These are phyloP conservation scores for Xestia xanthographa DNA, from an alignment of 2,888 invertebrate genomes.

Conservation along the genomic window DNA sequence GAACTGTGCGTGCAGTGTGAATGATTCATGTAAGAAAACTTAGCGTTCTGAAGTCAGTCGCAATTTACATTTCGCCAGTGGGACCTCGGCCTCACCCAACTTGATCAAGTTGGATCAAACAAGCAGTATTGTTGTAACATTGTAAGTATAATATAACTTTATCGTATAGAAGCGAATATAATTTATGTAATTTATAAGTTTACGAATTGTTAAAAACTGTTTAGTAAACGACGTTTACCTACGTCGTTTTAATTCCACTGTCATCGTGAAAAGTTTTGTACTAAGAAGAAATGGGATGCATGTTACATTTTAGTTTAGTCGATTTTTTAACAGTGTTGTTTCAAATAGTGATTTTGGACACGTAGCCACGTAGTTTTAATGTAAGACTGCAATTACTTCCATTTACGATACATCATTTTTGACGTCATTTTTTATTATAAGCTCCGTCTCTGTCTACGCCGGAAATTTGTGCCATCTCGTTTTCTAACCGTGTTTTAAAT, in stretches of 20 bases:
- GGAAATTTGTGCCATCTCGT: conserved; percentile 64
- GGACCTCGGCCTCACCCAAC: conserved; percentile 26
- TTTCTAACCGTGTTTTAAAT: conserved; percentile 44
- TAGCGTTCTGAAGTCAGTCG: neutral
- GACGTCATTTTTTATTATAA: conserved; percentile 30
- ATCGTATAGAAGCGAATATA: conserved; percentile 68
- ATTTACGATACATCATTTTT: conserved; percentile 32
- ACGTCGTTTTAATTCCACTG: conserved; percentile 33
- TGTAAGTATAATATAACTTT: conserved; percentile 70
- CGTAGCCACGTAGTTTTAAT: conserved; percentile 49
- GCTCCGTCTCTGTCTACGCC: conserved; percentile 30
- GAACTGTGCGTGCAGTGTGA: neutral
- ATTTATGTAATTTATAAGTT: conserved; percentile 82
- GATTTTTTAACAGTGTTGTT: conserved; percentile 34
- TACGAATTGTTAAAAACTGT: conserved; percentile 80
- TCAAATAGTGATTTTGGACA: conserved; percentile 41
- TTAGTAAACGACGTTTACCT: conserved; percentile 21
- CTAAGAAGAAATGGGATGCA: conserved; percentile 48
- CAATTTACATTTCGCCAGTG: neutral
- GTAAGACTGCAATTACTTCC: conserved; percentile 56
- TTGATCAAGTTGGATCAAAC: conserved; percentile 45
- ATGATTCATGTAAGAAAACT: neutral
- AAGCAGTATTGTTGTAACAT: conserved; percentile 75
- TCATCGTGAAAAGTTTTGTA: conserved; percentile 43
- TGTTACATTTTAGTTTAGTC: conserved; percentile 57